These are phyloP conservation scores for Therioaphis trifolii DNA, from an alignment of 2,888 invertebrate genomes.

Conservation along the genomic window DNA sequence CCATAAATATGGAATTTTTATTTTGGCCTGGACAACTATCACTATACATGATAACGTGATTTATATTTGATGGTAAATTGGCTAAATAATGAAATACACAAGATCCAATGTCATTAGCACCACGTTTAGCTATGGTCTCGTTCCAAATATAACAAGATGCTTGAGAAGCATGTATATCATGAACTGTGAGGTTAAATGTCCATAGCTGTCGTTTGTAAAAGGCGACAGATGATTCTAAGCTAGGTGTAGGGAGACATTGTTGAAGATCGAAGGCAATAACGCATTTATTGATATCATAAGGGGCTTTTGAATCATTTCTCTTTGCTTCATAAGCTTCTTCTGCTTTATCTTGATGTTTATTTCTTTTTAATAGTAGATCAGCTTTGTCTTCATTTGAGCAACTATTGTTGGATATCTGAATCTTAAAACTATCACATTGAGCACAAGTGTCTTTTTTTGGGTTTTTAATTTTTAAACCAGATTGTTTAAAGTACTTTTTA, in stretches of 20 bases:
- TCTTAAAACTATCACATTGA: conserved; percentile 1
- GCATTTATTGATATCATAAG: background rate
- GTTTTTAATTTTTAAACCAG: conserved; percentile 16
- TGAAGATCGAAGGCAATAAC: background rate
- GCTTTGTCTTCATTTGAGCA: background rate
- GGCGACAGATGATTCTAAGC: background rate
- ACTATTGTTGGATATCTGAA: background rate
- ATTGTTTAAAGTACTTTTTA: conserved; percentile 1
- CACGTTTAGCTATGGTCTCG: background rate
- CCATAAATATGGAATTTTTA: no score
- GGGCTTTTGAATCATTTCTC: background rate
- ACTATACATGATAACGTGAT: background rate
- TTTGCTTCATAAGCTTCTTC: background rate
- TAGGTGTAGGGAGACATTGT: background rate
- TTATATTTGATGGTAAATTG: conserved; percentile 4
- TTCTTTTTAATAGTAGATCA: background rate
- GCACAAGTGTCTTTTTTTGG: background rate
- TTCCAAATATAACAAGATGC: conserved; percentile 9
- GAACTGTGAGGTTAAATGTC: background rate
- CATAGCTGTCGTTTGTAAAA: background rate
- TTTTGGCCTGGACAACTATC: background rate
- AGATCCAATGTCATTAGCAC: background rate
- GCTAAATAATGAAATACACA: background rate
- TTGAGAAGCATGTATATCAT: background rate
- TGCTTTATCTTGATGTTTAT: background rate